phyloP scores from a whole-genome alignment of 2,888 invertebrate genomes.

The Oxycera nigricornis region DNA sequence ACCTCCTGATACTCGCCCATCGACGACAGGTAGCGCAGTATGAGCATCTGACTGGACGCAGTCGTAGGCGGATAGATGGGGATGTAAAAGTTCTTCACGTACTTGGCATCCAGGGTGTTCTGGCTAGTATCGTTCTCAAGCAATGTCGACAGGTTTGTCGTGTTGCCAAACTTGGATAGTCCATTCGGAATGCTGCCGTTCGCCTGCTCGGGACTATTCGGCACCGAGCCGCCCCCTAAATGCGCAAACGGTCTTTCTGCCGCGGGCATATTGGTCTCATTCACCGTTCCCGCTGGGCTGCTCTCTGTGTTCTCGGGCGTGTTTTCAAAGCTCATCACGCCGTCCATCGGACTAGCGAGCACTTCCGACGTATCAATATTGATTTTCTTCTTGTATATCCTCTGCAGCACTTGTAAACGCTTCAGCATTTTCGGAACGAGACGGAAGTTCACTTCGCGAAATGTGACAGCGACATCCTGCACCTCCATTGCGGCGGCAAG shows the following conservation, averaged over 20 bases:
- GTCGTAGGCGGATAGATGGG: slow-evolving; percentile 89
- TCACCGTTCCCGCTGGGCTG: slow-evolving; percentile 32
- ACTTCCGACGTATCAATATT: slow-evolving; percentile 11
- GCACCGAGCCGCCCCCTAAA: slow-evolving; percentile 58
- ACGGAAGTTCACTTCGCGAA: slow-evolving; percentile 82
- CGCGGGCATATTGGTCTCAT: neutral
- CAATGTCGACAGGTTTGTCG: slow-evolving; percentile 58
- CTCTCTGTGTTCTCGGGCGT: slow-evolving; percentile 28
- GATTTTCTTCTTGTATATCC: slow-evolving; percentile 51
- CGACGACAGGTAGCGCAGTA: slow-evolving; percentile 92
- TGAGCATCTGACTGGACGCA: slow-evolving; percentile 90
- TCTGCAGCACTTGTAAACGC: slow-evolving; percentile 77
- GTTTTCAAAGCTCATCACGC: slow-evolving; percentile 6
- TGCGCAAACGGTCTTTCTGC: slow-evolving; percentile 66
- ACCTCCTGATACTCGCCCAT: slow-evolving; percentile 98
- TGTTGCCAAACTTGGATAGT: slow-evolving; percentile 52
- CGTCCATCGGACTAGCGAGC: slow-evolving; percentile 15
- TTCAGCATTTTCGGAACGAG: slow-evolving; percentile 88
- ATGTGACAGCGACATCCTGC: slow-evolving; percentile 88
- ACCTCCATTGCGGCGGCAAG: slow-evolving; percentile 97
- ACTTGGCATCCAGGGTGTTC: slow-evolving; percentile 49
- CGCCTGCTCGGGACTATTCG: slow-evolving; percentile 57
- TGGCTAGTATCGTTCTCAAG: slow-evolving; percentile 56
- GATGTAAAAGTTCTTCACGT: slow-evolving; percentile 64
- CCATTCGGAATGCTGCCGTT: slow-evolving; percentile 43